Conservation (phyloP, 1,140 invertebrate species). For the Dendroctonus ponderosae region DNA sequence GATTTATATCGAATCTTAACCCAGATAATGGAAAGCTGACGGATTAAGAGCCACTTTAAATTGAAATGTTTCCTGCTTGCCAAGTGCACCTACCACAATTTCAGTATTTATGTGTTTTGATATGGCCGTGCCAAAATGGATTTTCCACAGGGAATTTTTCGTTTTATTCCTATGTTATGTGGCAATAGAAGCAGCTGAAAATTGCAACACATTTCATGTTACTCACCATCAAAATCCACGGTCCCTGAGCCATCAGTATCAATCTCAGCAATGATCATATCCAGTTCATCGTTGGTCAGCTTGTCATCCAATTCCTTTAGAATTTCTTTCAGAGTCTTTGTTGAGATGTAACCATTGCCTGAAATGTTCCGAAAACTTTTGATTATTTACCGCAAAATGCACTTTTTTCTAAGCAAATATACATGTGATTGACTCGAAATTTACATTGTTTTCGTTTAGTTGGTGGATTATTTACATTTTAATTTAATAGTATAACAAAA, state of each 20-base stretch:
- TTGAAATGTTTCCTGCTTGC: conserved; percentile 18
- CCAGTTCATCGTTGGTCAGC: conserved; percentile 66
- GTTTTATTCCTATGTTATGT: too few relatives aligned
- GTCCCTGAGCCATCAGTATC: conserved; percentile 72
- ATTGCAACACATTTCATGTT: too few relatives aligned
- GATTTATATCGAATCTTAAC: conserved; percentile 7
- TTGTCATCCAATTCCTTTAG: conserved; percentile 74
- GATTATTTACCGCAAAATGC: too few relatives aligned
- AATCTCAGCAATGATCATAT: conserved; percentile 77
- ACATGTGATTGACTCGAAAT: too few relatives aligned
- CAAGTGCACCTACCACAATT: conserved; percentile 17
- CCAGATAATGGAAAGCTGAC: conserved; percentile 16
- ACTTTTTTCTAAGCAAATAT: too few relatives aligned
- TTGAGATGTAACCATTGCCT: conserved; percentile 75
- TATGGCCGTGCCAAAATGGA: conserved; percentile 2
- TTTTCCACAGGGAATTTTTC: neutral
- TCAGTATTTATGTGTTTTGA: conserved; percentile 15
- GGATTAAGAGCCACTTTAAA: conserved; percentile 16
- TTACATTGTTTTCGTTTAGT: too few relatives aligned
- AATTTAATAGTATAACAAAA: too few relatives aligned
- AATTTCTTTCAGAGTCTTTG: conserved; percentile 70
- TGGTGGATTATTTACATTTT: neutral
- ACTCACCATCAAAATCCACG: conserved; percentile 70
- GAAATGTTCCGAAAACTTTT: conserved; percentile 7
- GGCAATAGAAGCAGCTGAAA: too few relatives aligned